Percentiles rank a stretch among this genome's conserved stretches.
Evolutionary conservation across 2,888 invertebrate species (phyloP).

Genomic region (Drosophila rubida): DNA sequence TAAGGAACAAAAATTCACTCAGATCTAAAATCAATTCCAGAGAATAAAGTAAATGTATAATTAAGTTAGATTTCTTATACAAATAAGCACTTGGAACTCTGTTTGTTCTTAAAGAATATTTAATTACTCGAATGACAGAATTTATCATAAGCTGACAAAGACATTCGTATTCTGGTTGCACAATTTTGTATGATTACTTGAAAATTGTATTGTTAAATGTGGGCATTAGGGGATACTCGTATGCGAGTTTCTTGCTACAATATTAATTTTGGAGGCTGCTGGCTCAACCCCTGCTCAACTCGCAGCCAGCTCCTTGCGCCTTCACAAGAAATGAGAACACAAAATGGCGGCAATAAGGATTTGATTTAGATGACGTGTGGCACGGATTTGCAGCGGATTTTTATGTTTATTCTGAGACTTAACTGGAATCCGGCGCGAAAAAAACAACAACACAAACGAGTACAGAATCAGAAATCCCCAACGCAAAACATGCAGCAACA

Average conservation of each 20-base stretch:
- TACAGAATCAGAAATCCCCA: conserved; percentile 64
- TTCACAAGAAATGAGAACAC: conserved; percentile 8
- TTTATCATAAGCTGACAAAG: too few species aligned
- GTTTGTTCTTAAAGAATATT: too few species aligned
- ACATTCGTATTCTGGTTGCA: too few species aligned
- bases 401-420: conserved; percentile 69
- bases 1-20: too few species aligned
- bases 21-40: too few species aligned
- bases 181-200: background rate
- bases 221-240: background rate
- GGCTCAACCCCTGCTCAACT: background rate
- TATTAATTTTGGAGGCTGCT: conserved; percentile 1
- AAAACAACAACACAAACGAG: conserved; percentile 16
- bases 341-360: conserved; percentile 45
- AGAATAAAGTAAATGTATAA: too few species aligned
- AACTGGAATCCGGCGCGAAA: conserved; percentile 27
- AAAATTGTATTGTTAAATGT: conserved; percentile 1
- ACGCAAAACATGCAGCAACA: conserved; percentile 16
- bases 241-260: background rate
- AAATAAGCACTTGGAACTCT: too few species aligned
- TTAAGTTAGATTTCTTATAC: too few species aligned
- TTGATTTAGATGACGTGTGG: conserved; percentile 58
- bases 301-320: background rate
- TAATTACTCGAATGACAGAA: too few species aligned
- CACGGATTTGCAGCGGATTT: conserved; percentile 53